Percentiles rank a stretch among this genome's conserved stretches.
These are phyloP conservation scores for Phoebastria nigripes DNA, from an alignment of 2,797 vertebrate genomes.

Conservation along the genomic window DNA sequence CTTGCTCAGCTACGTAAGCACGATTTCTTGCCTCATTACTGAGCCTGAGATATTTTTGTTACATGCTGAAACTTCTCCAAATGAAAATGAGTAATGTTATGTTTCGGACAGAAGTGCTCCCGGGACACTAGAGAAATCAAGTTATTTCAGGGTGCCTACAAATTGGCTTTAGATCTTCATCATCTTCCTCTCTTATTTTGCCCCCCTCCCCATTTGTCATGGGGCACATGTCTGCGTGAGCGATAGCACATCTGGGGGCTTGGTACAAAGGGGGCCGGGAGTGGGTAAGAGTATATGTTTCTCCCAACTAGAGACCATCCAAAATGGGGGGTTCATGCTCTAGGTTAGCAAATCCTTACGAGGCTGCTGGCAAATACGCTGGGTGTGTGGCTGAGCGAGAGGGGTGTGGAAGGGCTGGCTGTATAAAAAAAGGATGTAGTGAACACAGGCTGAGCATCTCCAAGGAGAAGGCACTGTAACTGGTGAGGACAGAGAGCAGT, in stretches of 20 bases:
- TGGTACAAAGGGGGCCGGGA: not conserved
- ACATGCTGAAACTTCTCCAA: slow-evolving; percentile 24
- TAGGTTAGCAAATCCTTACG: not conserved
- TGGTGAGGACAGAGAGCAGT: not conserved
- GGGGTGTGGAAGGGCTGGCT: not conserved
- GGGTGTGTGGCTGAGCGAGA: not conserved
- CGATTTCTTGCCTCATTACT: slow-evolving; percentile 63
- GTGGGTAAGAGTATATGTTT: not conserved
- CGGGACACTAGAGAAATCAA: not conserved
- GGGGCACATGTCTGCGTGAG: not conserved
- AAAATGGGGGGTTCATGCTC: not conserved
- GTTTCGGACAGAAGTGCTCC: not conserved
- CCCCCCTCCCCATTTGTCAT: not conserved
- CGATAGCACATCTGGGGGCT: rapidly evolving
- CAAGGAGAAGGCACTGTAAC: not conserved
- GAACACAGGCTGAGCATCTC: not conserved
- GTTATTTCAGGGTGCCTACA: slow-evolving; percentile 10
- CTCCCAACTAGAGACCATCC: not conserved
- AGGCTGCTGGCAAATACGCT: not conserved
- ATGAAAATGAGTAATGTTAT: slow-evolving; percentile 46
- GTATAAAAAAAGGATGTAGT: not conserved
- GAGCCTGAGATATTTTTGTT: slow-evolving; percentile 50
- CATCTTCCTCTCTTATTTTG: not conserved
- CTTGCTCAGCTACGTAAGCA: slow-evolving; percentile 49
- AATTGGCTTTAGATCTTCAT: not conserved